Conservation (phyloP, 2,113 vertebrate genomes). For the Vulpes lagopus region DNA sequence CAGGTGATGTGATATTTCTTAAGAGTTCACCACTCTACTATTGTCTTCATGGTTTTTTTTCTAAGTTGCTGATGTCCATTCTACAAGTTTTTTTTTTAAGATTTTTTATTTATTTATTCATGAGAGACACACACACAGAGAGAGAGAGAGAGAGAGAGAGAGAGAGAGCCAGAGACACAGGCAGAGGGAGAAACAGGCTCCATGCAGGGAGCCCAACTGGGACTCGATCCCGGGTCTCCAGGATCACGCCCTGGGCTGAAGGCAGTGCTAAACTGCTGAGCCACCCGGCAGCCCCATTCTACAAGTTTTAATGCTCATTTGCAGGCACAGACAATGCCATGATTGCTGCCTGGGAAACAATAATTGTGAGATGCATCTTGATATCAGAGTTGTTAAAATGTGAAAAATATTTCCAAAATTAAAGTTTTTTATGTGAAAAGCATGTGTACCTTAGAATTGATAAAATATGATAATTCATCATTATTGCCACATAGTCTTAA, state of each 20-base stretch:
- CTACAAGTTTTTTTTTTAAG: background rate
- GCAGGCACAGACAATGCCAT: background rate
- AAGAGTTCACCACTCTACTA: background rate
- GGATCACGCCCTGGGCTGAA: too few relatives aligned
- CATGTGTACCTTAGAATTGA: background rate
- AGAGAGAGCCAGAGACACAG: too few relatives aligned
- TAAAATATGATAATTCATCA: background rate
- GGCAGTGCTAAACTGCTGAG: too few relatives aligned
- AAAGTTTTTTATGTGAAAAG: background rate
- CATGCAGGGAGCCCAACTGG: too few relatives aligned
- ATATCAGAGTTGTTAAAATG: background rate
- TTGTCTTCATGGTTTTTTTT: background rate
- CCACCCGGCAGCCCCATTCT: background rate
- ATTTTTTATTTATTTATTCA: too few relatives aligned
- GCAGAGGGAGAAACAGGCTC: too few relatives aligned
- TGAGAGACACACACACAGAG: too few relatives aligned
- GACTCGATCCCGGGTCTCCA: too few relatives aligned
- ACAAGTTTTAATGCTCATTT: background rate
- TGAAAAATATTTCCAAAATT: slow-evolving; percentile 29
- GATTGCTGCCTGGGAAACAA: background rate
- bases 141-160: too few relatives aligned
- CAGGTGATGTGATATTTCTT: background rate
- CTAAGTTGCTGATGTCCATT: background rate
- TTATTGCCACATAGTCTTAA: background rate
- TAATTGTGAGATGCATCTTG: background rate